These are phyloP conservation scores for Cephus spinipes DNA, from an alignment of 2,888 invertebrate species.

Conservation along the genomic window DNA sequence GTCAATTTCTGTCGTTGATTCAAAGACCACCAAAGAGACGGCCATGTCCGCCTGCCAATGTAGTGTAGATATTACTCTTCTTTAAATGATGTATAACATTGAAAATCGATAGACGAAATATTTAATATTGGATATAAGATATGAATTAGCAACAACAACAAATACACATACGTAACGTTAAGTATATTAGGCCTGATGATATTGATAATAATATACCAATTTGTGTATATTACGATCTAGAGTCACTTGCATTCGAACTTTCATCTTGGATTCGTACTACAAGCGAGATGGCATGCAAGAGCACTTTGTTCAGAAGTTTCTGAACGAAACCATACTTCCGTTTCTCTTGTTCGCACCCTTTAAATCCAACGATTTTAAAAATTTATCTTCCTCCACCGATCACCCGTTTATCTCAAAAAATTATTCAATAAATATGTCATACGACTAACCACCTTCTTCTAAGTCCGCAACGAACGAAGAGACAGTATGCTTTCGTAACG, in stretches of 20 bases:
- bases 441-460: slow-evolving; percentile 13
- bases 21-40: slow-evolving; percentile 5
- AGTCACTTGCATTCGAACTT: slow-evolving; percentile 18
- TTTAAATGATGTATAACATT: slow-evolving; percentile 44
- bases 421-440: slow-evolving; percentile 21
- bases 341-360: background rate
- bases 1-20: background rate
- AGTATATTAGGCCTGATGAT: slow-evolving; percentile 65
- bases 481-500: background rate
- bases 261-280: slow-evolving; percentile 14
- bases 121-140: slow-evolving; percentile 51
- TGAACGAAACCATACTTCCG: slow-evolving; percentile 15
- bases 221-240: slow-evolving; percentile 26
- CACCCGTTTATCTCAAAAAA: slow-evolving; percentile 12
- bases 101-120: slow-evolving; percentile 58
- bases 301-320: slow-evolving; percentile 10
- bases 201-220: slow-evolving; percentile 53
- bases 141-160: slow-evolving; percentile 62
- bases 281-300: slow-evolving; percentile 17
- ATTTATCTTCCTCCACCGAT: slow-evolving; percentile 5
- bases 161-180: slow-evolving; percentile 61
- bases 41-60: slow-evolving; percentile 21
- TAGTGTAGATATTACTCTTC: slow-evolving; percentile 26
- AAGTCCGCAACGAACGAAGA: background rate
- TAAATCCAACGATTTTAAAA: slow-evolving; percentile 11